These are phyloP conservation scores for Acrossocheilus wenchowensis DNA, from an alignment of 2,797 vertebrate genomes.

Conservation along the genomic window DNA sequence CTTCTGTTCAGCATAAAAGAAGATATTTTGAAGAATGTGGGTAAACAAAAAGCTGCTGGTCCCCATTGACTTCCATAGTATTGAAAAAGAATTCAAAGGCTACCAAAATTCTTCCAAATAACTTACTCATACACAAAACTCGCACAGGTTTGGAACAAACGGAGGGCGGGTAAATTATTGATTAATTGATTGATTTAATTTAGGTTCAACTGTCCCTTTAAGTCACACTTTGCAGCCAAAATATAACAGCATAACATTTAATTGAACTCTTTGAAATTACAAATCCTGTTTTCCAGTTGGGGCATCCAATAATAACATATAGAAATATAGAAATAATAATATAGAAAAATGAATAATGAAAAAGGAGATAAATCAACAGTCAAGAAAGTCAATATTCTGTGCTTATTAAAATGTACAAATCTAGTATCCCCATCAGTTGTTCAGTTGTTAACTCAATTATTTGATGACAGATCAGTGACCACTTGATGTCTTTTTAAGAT, in stretches of 20 bases:
- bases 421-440: neutral
- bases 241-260: neutral
- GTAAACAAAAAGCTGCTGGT: too few species aligned
- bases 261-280: neutral
- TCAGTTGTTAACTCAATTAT: neutral
- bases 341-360: too few species aligned
- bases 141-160: neutral
- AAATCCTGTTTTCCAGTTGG: neutral
- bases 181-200: neutral
- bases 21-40: too few species aligned
- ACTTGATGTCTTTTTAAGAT: neutral
- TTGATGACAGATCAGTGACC: neutral
- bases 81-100: neutral
- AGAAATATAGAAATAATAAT: too few species aligned
- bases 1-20: too few species aligned
- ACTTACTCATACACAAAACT: neutral
- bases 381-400: neutral
- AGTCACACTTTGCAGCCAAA: neutral
- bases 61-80: neutral
- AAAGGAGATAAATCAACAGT: neutral
- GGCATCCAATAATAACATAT: too few species aligned
- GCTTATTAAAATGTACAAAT: neutral
- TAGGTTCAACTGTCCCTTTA: too few species aligned
- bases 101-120: neutral
- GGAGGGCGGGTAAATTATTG: too few species aligned